Conservation (phyloP, 1,140 invertebrate genomes). For the Anagrus nilaparvatae region DNA sequence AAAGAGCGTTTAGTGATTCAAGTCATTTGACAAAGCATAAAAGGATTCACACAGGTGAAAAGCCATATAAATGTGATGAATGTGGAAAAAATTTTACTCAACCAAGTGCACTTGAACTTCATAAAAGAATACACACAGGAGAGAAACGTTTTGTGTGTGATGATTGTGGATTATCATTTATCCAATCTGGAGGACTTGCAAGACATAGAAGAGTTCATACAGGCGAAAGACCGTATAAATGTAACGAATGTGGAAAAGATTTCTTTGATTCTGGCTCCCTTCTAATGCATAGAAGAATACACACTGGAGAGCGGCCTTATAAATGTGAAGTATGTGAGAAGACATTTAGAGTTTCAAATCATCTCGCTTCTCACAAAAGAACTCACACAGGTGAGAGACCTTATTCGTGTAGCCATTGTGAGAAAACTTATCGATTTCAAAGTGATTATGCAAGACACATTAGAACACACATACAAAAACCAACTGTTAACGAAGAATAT, state of each 20-base stretch:
- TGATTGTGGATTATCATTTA: slow-evolving; percentile 57
- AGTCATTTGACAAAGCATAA: no score
- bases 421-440: no score
- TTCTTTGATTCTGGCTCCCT: slow-evolving; percentile 55
- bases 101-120: slow-evolving; percentile 48
- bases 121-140: slow-evolving; percentile 58
- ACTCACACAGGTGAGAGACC: slow-evolving; percentile 60
- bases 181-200: slow-evolving; percentile 55
- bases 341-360: slow-evolving; percentile 55
- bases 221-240: slow-evolving; percentile 57
- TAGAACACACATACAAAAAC: no score
- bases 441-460: no score
- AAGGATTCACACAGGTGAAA: no score
- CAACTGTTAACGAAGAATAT: no score
- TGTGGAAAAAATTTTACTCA: slow-evolving; percentile 60
- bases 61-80: no score
- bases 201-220: slow-evolving; percentile 58
- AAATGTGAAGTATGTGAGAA: slow-evolving; percentile 62
- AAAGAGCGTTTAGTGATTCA: no score
- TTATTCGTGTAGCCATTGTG: slow-evolving; percentile 62
- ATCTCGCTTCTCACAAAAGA: slow-evolving; percentile 70
- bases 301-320: slow-evolving; percentile 74
- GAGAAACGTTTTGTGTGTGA: slow-evolving; percentile 60
- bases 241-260: slow-evolving; percentile 52
- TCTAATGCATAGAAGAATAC: slow-evolving; percentile 52